A percentile compares a stretch with the other conserved stretches of the same genome.
Conservation (phyloP, 2,888 invertebrate genomes). For the Sesia bembeciformis region DNA sequence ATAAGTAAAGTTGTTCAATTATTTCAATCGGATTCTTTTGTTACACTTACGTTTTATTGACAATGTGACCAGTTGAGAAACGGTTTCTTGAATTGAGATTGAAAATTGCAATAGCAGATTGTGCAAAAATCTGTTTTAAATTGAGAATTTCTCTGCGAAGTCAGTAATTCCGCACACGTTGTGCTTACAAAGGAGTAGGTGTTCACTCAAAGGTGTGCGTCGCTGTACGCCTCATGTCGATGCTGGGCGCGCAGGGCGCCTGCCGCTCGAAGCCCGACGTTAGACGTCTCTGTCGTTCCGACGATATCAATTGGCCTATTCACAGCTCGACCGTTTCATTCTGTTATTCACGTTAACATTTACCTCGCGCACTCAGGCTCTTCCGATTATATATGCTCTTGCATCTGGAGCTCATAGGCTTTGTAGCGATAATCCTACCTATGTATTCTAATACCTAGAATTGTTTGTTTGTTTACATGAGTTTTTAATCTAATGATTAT, state of each 20-base stretch:
- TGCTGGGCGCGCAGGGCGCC: slow-evolving; percentile 1
- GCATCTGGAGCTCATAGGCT: no score
- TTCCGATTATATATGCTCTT: no score
- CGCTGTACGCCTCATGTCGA: slow-evolving; percentile 16
- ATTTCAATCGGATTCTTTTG: no score
- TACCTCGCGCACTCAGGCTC: no score
- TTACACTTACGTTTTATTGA: no score
- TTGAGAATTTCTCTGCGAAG: slow-evolving; percentile 8
- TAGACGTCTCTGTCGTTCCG: not conserved
- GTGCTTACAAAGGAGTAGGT: slow-evolving; percentile 27
- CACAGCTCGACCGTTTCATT: not conserved
- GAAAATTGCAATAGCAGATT: not conserved
- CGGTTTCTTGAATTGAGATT: not conserved
- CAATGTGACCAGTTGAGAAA: no score
- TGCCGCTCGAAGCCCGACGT: not conserved
- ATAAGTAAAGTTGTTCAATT: no score
- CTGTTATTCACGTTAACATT: not conserved
- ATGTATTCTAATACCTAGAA: no score
- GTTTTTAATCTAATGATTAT: no score
- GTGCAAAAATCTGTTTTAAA: slow-evolving; percentile 7
- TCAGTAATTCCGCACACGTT: slow-evolving; percentile 22
- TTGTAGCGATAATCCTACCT: no score
- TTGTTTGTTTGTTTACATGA: no score
- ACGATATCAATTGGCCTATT: not conserved
- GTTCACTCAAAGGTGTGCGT: slow-evolving; percentile 27